Percentiles rank a stretch among this genome's conserved stretches.
Evolutionary conservation across 2,797 vertebrate species (phyloP).

Genomic region (Sciurus vulgaris): DNA sequence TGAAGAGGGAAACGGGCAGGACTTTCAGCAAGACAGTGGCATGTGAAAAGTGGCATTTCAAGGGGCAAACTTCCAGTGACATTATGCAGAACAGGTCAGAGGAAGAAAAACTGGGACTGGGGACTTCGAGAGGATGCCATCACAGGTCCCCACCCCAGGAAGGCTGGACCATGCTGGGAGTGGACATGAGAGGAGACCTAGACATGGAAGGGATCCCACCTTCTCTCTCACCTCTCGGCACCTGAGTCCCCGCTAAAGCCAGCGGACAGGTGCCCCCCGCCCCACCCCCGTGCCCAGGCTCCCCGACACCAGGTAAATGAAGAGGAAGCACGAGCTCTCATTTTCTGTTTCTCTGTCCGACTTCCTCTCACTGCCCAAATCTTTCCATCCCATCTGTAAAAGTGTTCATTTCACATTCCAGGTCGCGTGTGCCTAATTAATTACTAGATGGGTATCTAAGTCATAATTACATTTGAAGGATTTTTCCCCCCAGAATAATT

Average conservation of each 20-base stretch:
- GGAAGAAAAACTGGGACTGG: neutral
- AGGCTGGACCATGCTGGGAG: neutral
- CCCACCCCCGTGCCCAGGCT: too few relatives aligned
- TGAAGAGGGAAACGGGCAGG: neutral
- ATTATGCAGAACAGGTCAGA: neutral
- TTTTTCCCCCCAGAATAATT: neutral
- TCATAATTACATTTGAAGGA: conserved; percentile 53
- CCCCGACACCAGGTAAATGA: neutral
- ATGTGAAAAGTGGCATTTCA: neutral
- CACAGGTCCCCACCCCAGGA: too few relatives aligned
- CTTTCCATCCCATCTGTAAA: neutral
- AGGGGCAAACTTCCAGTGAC: neutral
- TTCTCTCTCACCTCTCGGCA: neutral
- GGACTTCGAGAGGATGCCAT: neutral
- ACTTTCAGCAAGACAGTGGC: neutral
- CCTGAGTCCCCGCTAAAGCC: neutral
- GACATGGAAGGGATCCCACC: neutral
- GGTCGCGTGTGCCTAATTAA: accelerated
- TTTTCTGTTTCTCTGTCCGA: neutral
- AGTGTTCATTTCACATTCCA: neutral
- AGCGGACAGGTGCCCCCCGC: neutral
- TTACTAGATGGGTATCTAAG: conserved; percentile 36
- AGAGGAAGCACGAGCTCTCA: neutral
- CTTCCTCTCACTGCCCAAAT: neutral
- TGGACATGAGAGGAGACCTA: neutral